phyloP scores from a whole-genome alignment of 2,797 vertebrate genomes.

The Oceanodroma leucorhoa region DNA sequence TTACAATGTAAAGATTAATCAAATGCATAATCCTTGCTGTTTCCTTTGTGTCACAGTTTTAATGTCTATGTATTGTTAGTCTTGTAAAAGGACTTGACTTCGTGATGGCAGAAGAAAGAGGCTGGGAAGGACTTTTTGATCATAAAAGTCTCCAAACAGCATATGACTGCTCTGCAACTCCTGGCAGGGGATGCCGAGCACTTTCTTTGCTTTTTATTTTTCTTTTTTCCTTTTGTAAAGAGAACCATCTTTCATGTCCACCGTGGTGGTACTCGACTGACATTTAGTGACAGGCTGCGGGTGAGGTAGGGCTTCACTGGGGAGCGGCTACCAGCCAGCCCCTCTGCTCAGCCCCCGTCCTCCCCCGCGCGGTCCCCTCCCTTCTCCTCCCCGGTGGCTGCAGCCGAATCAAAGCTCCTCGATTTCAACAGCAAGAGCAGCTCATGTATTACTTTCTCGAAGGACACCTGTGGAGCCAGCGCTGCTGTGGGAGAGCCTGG shows the following conservation, averaged over 20 bases:
- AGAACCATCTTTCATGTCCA: neutral
- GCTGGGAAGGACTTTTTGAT: neutral
- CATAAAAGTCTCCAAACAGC: neutral
- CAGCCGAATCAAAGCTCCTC: neutral
- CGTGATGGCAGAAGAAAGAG: neutral
- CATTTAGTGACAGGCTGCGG: neutral
- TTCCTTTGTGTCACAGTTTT: neutral
- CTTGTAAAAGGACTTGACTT: neutral
- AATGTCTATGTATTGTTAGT: neutral
- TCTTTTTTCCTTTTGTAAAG: neutral
- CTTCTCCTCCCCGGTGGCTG: neutral
- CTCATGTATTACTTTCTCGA: accelerated
- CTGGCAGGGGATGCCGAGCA: neutral
- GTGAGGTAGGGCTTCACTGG: neutral
- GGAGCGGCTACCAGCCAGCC: neutral
- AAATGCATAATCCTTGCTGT: neutral
- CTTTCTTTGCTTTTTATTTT: neutral
- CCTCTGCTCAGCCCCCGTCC: neutral
- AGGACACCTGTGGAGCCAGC: neutral
- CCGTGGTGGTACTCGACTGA: neutral
- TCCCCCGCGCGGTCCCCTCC: accelerated
- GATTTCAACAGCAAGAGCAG: neutral
- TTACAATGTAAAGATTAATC: neutral
- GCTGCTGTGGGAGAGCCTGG: neutral
- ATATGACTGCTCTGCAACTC: neutral